These are phyloP conservation scores for Drosophila demipolita DNA, from an alignment of 2,888 invertebrate species.

Conservation along the genomic window DNA sequence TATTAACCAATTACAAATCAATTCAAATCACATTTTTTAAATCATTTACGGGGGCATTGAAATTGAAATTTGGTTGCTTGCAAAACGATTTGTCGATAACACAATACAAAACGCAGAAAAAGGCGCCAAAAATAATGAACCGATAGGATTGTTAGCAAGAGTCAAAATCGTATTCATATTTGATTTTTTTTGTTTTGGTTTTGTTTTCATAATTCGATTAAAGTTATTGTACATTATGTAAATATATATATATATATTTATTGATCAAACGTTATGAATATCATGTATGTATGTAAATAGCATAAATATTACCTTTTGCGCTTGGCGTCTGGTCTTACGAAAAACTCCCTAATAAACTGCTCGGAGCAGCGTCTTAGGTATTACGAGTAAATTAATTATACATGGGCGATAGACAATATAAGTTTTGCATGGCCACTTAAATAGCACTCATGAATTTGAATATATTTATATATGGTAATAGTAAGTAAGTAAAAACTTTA, in stretches of 20 bases:
- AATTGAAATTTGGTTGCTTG: conserved; percentile 50
- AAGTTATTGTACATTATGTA: conserved; percentile 43
- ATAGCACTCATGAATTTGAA: conserved; percentile 25
- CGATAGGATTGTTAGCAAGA: conserved; percentile 55
- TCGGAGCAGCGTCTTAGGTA: conserved; percentile 32
- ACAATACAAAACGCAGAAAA: conserved; percentile 53
- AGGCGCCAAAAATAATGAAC: conserved; percentile 58
- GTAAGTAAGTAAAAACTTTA: conserved; percentile 37
- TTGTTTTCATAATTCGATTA: conserved; percentile 7
- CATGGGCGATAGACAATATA: conserved; percentile 36
- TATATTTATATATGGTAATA: conserved; percentile 46
- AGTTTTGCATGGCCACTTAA: conserved; percentile 42
- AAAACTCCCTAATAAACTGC: conserved; percentile 45
- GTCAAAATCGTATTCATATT: conserved; percentile 44
- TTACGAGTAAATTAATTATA: conserved; percentile 40
- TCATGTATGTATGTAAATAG: conserved; percentile 42
- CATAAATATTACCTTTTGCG: conserved; percentile 72
- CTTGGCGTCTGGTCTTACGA: conserved; percentile 40
- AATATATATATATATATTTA: conserved; percentile 26
- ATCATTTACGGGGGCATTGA: conserved; percentile 43
- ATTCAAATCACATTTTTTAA: conserved; percentile 21
- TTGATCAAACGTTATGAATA: conserved; percentile 12
- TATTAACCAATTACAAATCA: conserved; percentile 28
- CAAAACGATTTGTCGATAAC: conserved; percentile 50
- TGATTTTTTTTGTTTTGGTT: conserved; percentile 1